Evolutionary conservation across 2,888 invertebrate genomes (phyloP).

Genomic region (Drosophila macrospina): DNA sequence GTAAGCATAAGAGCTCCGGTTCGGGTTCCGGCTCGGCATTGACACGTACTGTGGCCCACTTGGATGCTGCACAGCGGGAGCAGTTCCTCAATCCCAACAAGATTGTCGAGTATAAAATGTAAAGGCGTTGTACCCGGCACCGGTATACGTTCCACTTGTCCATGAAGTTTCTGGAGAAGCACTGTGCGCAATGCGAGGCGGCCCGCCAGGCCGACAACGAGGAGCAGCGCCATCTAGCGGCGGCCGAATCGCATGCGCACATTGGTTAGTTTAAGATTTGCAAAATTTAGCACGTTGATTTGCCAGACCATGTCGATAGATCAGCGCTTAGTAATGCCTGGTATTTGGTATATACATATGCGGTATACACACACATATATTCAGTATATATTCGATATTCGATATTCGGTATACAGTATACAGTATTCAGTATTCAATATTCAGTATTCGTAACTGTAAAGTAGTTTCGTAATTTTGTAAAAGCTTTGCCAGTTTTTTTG

Average conservation of each 20-base stretch:
- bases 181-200: conserved; percentile 82
- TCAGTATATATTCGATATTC: conserved; percentile 21
- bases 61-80: conserved; percentile 85
- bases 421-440: conserved; percentile 51
- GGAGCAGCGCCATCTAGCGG: conserved; percentile 67
- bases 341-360: conserved; percentile 27
- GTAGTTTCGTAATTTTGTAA: conserved; percentile 80
- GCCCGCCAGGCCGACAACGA: conserved; percentile 63
- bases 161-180: conserved; percentile 84
- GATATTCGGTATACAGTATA: conserved; percentile 30
- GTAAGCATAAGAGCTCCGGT: conserved; percentile 68
- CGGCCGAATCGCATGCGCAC: conserved; percentile 56
- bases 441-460: conserved; percentile 61
- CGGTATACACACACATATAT: conserved; percentile 8
- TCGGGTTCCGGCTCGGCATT: conserved; percentile 74
- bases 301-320: conserved; percentile 35
- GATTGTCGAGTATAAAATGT: conserved; percentile 86
- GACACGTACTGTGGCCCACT: conserved; percentile 84
- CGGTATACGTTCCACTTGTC: conserved; percentile 85
- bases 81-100: conserved; percentile 85
- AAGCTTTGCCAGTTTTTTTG: conserved; percentile 65
- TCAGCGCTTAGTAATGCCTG: conserved; percentile 35
- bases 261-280: conserved; percentile 73
- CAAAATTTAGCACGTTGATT: conserved; percentile 41
- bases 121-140: conserved; percentile 85